phyloP scores from a whole-genome alignment of 37 sponge, comb jelly and placozoan species.

The Axinella damicornis region DNA sequence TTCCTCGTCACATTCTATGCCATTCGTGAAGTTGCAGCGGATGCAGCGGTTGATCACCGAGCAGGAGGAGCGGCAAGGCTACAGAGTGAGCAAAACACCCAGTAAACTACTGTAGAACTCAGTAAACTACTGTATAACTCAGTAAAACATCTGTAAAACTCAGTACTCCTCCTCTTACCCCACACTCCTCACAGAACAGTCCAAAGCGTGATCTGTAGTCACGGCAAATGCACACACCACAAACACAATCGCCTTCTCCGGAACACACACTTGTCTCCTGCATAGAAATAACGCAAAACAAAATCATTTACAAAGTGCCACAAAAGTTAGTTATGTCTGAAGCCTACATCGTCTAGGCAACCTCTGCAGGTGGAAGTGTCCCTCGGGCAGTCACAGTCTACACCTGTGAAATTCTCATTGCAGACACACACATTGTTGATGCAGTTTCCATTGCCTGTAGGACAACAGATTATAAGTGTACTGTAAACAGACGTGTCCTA shows the following conservation, averaged over 20 bases:
- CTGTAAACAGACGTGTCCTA: too few relatives aligned
- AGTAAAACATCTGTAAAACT: too few relatives aligned
- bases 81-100: not conserved
- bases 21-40: not conserved
- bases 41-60: slow-evolving; percentile 35
- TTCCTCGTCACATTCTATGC: not conserved
- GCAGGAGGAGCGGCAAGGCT: slow-evolving; percentile 54
- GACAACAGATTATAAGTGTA: not conserved
- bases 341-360: slow-evolving; percentile 17
- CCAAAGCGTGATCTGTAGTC: slow-evolving; percentile 39
- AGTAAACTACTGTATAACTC: too few relatives aligned
- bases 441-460: slow-evolving; percentile 42
- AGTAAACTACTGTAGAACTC: too few relatives aligned
- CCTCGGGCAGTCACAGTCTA: slow-evolving; percentile 46
- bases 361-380: slow-evolving; percentile 36
- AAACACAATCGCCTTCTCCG: slow-evolving; percentile 48
- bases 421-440: slow-evolving; percentile 36
- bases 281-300: too few relatives aligned
- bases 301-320: too few relatives aligned
- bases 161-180: slow-evolving; percentile 18
- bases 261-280: slow-evolving; percentile 30
- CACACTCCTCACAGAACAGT: slow-evolving; percentile 60
- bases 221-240: slow-evolving; percentile 64
- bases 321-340: too few relatives aligned
- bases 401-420: slow-evolving; percentile 39